These are phyloP conservation scores for Centropus bengalensis DNA, from an alignment of 2,113 vertebrate genomes.

Conservation along the genomic window DNA sequence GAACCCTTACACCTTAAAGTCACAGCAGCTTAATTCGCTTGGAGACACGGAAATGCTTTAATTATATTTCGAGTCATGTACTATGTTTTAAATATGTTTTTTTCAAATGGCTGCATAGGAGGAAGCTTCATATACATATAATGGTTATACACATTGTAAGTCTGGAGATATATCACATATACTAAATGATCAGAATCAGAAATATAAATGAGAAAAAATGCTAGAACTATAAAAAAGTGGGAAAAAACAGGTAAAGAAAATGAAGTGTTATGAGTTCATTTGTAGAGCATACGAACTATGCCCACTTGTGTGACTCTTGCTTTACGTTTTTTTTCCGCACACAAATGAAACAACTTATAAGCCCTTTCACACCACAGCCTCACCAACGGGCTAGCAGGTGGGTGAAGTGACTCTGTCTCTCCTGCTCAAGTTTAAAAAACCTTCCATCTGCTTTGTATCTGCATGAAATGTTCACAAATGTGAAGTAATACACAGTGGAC, in stretches of 20 bases:
- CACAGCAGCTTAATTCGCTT: not conserved
- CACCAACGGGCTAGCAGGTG: constrained; percentile 17
- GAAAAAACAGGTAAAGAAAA: not conserved
- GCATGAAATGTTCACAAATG: constrained; percentile 32
- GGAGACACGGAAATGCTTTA: not conserved
- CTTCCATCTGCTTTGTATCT: constrained; percentile 55
- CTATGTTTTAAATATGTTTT: not conserved
- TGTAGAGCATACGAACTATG: not conserved
- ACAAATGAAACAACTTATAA: not conserved
- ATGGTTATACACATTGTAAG: not conserved
- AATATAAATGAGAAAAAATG: not conserved
- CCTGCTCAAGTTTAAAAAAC: not conserved
- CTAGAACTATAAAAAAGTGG: not conserved
- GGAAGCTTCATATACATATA: not conserved
- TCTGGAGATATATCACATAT: not conserved
- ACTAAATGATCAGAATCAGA: not conserved
- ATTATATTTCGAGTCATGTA: not conserved
- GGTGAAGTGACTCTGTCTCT: not conserved
- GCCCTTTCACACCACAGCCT: not conserved
- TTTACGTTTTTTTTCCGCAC: not conserved
- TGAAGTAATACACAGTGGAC: constrained; percentile 45
- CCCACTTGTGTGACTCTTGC: not conserved
- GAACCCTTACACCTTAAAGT: not conserved
- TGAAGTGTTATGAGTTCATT: not conserved
- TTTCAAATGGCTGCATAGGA: not conserved